Evolutionary conservation across 1,140 invertebrate genomes (phyloP), one percentile per base, ranked within the genome.

Genomic region (Neodiprion pinetum): DNA sequence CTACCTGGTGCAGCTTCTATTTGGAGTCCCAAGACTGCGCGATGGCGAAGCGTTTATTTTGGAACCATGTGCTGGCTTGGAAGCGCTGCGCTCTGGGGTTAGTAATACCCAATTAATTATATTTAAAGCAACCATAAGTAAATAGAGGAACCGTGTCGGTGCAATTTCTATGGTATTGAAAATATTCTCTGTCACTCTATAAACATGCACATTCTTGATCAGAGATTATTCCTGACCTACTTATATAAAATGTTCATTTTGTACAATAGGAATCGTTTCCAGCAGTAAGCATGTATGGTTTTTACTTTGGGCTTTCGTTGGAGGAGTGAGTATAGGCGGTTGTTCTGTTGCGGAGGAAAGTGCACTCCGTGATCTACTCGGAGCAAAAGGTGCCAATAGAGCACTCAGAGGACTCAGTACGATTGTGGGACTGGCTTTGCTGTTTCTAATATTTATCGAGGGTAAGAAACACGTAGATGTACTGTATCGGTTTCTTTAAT

Each of bases 261-360:
- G 5, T 17, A 67, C 47, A 73, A 48, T 71, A 81, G 80, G 75
- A 67, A 76, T 80, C 17, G 78, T 78, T 5, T 67, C 76, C 49
- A 72, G 75, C 68, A 53, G 74, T 23, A 21, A 75, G 50, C 79
- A 77, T 47, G 7, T 48, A 3, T 78, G 71, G 75, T 75, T 80
- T 72, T 8, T 78, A 0, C 50, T 78, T 10, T 67, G 79, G 47
- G 74, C 80, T 12, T 75, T 83, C 53, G n/a, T 70, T 11, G 78
- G 79, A 72, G 79, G 81, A n/a, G 73, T 81, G 1, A 77, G 79
- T 70, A 70, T 80, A 12, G 82, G 80, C 68, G 80, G 78, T 23
- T 71, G 78, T 28, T 77, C 76, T 9, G 67, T 75, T n/a, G 77
- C 23, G 48, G 78, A 82, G 70, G 75, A 82, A 72, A 79, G 73